A percentile compares a stretch with the other conserved stretches of the same genome.
Conservation (phyloP, 2,113 vertebrate genomes). For the Mystacornis crossleyi region DNA sequence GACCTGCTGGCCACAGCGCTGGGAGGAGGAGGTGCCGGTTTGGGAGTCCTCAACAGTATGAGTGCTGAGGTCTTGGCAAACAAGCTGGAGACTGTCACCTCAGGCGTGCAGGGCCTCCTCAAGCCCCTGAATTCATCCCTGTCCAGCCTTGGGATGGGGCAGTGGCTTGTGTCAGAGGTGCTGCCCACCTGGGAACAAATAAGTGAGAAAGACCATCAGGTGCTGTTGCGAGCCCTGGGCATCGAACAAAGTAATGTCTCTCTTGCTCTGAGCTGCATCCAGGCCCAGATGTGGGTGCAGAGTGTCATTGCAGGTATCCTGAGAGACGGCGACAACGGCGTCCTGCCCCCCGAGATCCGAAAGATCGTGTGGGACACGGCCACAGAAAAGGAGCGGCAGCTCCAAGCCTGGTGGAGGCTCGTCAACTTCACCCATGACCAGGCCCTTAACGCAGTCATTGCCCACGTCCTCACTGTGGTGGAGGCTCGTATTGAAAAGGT, state of each 20-base stretch:
- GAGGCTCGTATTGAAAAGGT: conserved; percentile 55
- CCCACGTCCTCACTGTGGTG: conserved; percentile 15
- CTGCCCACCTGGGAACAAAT: conserved; percentile 53
- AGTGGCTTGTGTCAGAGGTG: conserved; percentile 58
- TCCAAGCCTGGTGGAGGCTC: conserved; percentile 63
- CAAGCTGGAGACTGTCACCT: conserved; percentile 45
- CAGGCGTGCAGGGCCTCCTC: neutral
- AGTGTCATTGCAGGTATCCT: conserved; percentile 67
- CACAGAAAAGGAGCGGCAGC: conserved; percentile 57
- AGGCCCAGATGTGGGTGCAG: conserved; percentile 67
- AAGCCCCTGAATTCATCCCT: conserved; percentile 57
- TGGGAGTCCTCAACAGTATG: conserved; percentile 61
- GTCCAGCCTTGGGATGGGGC: conserved; percentile 50
- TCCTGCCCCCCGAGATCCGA: conserved; percentile 56
- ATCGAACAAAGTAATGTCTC: conserved; percentile 35
- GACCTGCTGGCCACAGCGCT: conserved; percentile 31
- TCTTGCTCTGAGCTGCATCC: conserved; percentile 66
- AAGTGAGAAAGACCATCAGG: conserved; percentile 44
- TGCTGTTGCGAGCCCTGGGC: conserved; percentile 28
- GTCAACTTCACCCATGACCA: conserved; percentile 61
- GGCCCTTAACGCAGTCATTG: neutral
- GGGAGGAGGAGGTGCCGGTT: conserved; percentile 9
- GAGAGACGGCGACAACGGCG: neutral
- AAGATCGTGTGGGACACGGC: conserved; percentile 42
- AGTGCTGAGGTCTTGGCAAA: conserved; percentile 39